A percentile compares a stretch with the other conserved stretches of the same genome.
phyloP scores from a whole-genome alignment of 2,888 invertebrate species.

The Cataglyphis cursor region DNA sequence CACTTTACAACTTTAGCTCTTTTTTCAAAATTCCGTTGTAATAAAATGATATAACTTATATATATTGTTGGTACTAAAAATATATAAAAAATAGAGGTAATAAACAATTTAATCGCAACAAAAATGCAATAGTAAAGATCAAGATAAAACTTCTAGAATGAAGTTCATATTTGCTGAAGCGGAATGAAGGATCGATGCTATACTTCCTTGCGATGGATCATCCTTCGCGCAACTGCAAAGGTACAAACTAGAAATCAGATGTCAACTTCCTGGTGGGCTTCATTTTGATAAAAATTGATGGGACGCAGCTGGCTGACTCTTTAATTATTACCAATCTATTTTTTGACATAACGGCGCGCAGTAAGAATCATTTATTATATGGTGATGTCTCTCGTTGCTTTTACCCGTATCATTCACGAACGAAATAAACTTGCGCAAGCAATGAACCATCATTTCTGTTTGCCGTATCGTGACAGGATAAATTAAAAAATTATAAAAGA shows the following conservation, averaged over 20 bases:
- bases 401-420: slow-evolving; percentile 45
- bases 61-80: not conserved
- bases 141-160: not conserved
- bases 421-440: slow-evolving; percentile 28
- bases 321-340: slow-evolving; percentile 39
- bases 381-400: slow-evolving; percentile 13
- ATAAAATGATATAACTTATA: not conserved
- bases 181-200: not conserved
- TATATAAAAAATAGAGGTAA: not conserved
- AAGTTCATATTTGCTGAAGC: not conserved
- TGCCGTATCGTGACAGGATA: slow-evolving; percentile 10
- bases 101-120: not conserved
- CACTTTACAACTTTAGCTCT: not conserved
- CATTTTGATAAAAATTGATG: slow-evolving; percentile 53
- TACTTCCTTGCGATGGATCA: not conserved
- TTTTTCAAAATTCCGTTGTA: not conserved
- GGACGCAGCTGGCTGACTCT: slow-evolving; percentile 42
- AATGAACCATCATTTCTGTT: slow-evolving; percentile 27
- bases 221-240: not conserved
- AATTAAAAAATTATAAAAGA: slow-evolving; percentile 20
- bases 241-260: not conserved
- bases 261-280: slow-evolving; percentile 39
- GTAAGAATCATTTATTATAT: slow-evolving; percentile 52
- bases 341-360: slow-evolving; percentile 39
- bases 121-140: not conserved